These are phyloP conservation scores for Idris sp. DNA, from an alignment of 1,140 invertebrate species.

Conservation along the genomic window DNA sequence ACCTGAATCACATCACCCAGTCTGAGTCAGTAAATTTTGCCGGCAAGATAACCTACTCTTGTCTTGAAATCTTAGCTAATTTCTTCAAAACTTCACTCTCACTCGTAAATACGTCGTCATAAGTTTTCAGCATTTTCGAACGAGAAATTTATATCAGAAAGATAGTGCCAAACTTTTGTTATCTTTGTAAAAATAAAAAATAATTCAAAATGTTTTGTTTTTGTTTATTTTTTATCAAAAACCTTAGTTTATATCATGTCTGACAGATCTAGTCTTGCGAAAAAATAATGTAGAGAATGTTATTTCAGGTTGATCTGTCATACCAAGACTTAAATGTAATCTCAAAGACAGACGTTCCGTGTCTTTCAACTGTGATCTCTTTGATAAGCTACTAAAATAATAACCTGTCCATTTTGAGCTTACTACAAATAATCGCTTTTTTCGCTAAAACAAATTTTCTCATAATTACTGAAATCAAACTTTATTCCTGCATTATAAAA, in stretches of 20 bases:
- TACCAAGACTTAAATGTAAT: constrained; percentile 11
- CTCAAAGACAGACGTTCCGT: constrained; percentile 9
- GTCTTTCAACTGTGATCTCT: constrained; percentile 22
- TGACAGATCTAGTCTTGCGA: constrained; percentile 1
- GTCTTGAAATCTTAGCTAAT: constrained; percentile 43
- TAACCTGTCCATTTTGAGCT: constrained; percentile 10
- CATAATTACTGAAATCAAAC: too few relatives aligned
- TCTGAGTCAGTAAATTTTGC: constrained; percentile 47
- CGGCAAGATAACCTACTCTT: constrained; percentile 46
- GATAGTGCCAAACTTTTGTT: too few relatives aligned
- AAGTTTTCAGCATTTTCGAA: background rate
- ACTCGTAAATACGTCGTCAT: background rate
- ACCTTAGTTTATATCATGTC: background rate
- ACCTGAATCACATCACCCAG: constrained; percentile 53
- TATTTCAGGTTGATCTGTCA: constrained; percentile 23
- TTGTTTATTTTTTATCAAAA: constrained; percentile 7
- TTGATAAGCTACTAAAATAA: constrained; percentile 7
- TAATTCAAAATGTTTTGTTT: too few relatives aligned
- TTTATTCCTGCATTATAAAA: too few relatives aligned
- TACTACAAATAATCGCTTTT: constrained; percentile 10
- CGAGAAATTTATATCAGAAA: too few relatives aligned
- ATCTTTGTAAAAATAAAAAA: too few relatives aligned
- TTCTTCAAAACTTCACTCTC: constrained; percentile 15
- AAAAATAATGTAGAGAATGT: constrained; percentile 10
- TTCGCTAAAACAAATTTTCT: too few relatives aligned